These are phyloP conservation scores for Pegea sp. DNA, from an alignment of 23 tunicate species.

Conservation along the genomic window DNA sequence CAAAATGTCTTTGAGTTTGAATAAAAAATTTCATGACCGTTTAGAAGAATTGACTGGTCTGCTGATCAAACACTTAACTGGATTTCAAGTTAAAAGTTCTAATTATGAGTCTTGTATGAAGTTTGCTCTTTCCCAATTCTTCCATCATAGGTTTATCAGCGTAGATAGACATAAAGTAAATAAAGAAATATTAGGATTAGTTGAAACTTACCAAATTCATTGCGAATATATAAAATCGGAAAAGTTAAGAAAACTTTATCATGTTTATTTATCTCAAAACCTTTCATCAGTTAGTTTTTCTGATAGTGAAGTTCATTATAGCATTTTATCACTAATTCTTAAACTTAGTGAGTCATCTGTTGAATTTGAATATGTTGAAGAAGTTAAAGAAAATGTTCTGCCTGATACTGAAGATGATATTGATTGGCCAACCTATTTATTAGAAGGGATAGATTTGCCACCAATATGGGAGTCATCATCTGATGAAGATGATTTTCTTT, in stretches of 20 bases:
- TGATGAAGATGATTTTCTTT: constrained; percentile 24
- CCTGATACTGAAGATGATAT: constrained; percentile 4
- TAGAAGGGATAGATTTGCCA: constrained; percentile 69
- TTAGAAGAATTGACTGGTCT: constrained; percentile 17
- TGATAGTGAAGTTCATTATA: constrained; percentile 31
- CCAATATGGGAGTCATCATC: constrained; percentile 24
- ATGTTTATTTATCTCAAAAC: constrained; percentile 8
- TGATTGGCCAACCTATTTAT: constrained; percentile 52
- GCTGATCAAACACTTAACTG: constrained; percentile 20
- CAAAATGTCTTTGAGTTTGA: neutral
- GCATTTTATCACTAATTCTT: constrained; percentile 18
- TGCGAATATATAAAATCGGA: constrained; percentile 49
- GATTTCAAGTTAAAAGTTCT: constrained; percentile 24
- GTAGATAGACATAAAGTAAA: constrained; percentile 32
- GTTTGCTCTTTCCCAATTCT: constrained; percentile 45
- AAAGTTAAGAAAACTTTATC: constrained; percentile 5
- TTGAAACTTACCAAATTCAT: constrained; percentile 49
- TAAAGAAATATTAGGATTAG: constrained; percentile 23
- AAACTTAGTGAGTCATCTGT: constrained; percentile 31
- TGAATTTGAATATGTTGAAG: constrained; percentile 2
- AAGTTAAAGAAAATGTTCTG: neutral
- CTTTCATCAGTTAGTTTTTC: constrained; percentile 9
- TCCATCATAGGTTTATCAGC: constrained; percentile 33
- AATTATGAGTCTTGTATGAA: constrained; percentile 49
- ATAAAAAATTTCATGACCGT: neutral